Conservation (phyloP, 2,797 vertebrate genomes). For the Enteromius fasciolatus region DNA sequence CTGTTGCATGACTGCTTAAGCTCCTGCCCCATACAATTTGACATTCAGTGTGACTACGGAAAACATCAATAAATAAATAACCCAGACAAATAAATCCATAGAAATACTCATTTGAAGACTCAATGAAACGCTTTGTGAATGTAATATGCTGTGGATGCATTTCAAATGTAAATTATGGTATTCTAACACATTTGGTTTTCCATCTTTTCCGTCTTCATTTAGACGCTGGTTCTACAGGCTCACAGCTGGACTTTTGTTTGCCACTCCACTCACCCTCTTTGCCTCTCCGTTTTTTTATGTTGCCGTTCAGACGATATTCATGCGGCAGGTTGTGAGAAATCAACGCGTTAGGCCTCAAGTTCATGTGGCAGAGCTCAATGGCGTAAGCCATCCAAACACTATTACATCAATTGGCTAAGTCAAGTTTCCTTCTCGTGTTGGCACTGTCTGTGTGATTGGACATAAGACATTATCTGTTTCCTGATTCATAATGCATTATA, state of each 20-base stretch:
- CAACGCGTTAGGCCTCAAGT: conserved; percentile 53
- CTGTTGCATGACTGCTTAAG: conserved; percentile 63
- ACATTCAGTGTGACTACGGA: conserved; percentile 59
- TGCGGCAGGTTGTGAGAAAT: conserved; percentile 53
- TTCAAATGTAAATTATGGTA: conserved; percentile 67
- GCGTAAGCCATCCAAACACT: conserved; percentile 60
- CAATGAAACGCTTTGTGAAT: conserved; percentile 64
- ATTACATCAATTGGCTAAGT: conserved; percentile 61
- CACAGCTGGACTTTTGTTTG: conserved; percentile 69
- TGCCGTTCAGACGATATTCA: conserved; percentile 61
- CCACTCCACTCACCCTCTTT: conserved; percentile 58
- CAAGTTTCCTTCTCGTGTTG: conserved; percentile 51
- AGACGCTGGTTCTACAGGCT: conserved; percentile 60
- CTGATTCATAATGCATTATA: conserved; percentile 51
- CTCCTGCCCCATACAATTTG: conserved; percentile 61
- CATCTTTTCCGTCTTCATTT: conserved; percentile 66
- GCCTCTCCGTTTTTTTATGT: conserved; percentile 52
- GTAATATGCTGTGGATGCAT: conserved; percentile 64
- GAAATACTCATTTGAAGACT: conserved; percentile 65
- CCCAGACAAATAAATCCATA: conserved; percentile 64
- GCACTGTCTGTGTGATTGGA: conserved; percentile 46
- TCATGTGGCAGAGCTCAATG: conserved; percentile 52
- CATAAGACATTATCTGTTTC: conserved; percentile 50
- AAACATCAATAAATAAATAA: conserved; percentile 68
- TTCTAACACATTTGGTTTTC: conserved; percentile 63